A percentile compares a stretch with the other conserved stretches of the same genome.
Evolutionary conservation across 2,888 invertebrate genomes (phyloP).

Genomic region (Spodoptera littoralis): DNA sequence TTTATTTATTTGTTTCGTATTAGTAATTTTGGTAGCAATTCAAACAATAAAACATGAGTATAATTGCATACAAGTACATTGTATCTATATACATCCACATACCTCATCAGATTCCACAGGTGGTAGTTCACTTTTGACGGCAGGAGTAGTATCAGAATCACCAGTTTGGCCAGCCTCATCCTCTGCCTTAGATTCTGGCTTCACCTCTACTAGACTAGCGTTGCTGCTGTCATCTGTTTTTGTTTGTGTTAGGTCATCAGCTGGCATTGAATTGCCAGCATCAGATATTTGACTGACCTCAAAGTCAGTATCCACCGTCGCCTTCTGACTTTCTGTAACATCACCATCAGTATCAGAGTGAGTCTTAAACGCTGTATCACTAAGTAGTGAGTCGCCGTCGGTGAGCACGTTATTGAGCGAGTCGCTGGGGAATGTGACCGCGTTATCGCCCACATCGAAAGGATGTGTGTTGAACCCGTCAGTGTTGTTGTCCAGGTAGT

Average conservation of each 20-base stretch:
- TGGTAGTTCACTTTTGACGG: conserved; percentile 25
- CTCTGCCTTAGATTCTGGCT: conserved; percentile 32
- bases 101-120: conserved; percentile 25
- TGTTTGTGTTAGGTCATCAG: conserved; percentile 49
- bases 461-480: conserved; percentile 77
- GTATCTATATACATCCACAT: too few relatives aligned
- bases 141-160: conserved; percentile 7
- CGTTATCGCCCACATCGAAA: conserved; percentile 85
- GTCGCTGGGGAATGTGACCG: conserved; percentile 81
- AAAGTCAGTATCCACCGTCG: conserved; percentile 65
- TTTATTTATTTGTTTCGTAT: too few relatives aligned
- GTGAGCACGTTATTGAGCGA: conserved; percentile 78
- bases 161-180: conserved; percentile 27
- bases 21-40: too few relatives aligned
- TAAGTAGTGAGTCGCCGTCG: conserved; percentile 80
- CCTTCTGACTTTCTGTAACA: conserved; percentile 68
- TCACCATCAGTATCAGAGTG: conserved; percentile 77
- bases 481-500: conserved; percentile 82
- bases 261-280: conserved; percentile 58
- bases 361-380: conserved; percentile 71
- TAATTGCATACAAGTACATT: not conserved
- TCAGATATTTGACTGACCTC: conserved; percentile 63
- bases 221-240: conserved; percentile 58
- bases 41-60: too few relatives aligned
- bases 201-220: conserved; percentile 25